These are phyloP conservation scores for Paraescarpia echinospica DNA, from an alignment of 1,140 invertebrate genomes.

Conservation along the genomic window DNA sequence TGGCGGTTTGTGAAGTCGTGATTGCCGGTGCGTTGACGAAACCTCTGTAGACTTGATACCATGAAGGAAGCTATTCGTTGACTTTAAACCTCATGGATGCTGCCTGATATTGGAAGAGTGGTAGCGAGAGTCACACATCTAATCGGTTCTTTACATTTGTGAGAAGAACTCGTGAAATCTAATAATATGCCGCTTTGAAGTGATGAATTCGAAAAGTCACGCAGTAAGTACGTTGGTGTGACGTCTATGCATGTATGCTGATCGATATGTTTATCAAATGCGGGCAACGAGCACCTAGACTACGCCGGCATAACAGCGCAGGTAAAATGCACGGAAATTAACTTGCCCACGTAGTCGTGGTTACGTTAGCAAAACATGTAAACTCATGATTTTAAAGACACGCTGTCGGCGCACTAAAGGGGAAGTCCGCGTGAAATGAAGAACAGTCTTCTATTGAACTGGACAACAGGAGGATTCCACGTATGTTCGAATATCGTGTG, in stretches of 20 bases:
- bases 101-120: too few relatives aligned
- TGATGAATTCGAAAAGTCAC: not conserved
- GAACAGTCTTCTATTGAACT: not conserved
- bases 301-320: not conserved
- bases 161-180: not conserved
- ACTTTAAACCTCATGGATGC: too few relatives aligned
- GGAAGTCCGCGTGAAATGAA: not conserved
- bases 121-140: too few relatives aligned
- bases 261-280: not conserved
- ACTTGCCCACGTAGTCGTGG: not conserved
- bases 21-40: too few relatives aligned
- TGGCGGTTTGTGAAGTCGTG: too few relatives aligned
- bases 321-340: not conserved
- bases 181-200: not conserved
- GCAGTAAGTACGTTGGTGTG: not conserved
- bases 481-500: not conserved
- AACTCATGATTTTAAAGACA: not conserved
- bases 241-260: not conserved
- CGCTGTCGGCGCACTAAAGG: not conserved
- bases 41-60: too few relatives aligned
- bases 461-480: not conserved
- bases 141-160: too few relatives aligned
- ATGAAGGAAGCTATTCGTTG: too few relatives aligned
- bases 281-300: not conserved
- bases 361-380: not conserved